These are phyloP conservation scores for Xerus inauris DNA, from an alignment of 2,113 vertebrate genomes.

Conservation along the genomic window DNA sequence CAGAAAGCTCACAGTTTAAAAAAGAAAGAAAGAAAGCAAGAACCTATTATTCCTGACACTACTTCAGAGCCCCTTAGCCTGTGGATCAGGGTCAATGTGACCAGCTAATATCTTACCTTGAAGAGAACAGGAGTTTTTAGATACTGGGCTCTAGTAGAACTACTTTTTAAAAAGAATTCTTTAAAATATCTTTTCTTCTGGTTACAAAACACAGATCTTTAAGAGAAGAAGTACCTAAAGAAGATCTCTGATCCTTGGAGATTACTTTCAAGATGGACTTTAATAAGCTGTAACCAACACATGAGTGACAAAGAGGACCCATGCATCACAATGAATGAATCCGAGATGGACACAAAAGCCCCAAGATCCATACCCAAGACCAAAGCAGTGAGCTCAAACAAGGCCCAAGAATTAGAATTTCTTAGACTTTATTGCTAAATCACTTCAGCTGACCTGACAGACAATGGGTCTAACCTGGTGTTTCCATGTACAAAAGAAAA, in stretches of 20 bases:
- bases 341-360: neutral
- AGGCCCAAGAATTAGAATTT: neutral
- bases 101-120: neutral
- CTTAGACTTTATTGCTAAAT: neutral
- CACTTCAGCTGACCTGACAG: neutral
- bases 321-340: neutral
- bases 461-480: neutral
- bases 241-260: neutral
- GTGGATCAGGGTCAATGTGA: slow-evolving; percentile 37
- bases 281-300: neutral
- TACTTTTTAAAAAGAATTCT: neutral
- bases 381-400: neutral
- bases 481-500: neutral
- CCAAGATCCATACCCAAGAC: neutral
- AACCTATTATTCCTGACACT: slow-evolving; percentile 41
- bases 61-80: slow-evolving; percentile 49
- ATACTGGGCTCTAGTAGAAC: neutral
- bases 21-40: neutral
- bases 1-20: neutral
- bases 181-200: slow-evolving; percentile 10
- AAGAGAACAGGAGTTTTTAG: slow-evolving; percentile 40
- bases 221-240: neutral
- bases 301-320: neutral
- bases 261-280: neutral
- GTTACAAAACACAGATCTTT: slow-evolving; percentile 40